These are phyloP conservation scores for Slavum lentiscoides DNA, from an alignment of 2,888 invertebrate species.

Conservation along the genomic window DNA sequence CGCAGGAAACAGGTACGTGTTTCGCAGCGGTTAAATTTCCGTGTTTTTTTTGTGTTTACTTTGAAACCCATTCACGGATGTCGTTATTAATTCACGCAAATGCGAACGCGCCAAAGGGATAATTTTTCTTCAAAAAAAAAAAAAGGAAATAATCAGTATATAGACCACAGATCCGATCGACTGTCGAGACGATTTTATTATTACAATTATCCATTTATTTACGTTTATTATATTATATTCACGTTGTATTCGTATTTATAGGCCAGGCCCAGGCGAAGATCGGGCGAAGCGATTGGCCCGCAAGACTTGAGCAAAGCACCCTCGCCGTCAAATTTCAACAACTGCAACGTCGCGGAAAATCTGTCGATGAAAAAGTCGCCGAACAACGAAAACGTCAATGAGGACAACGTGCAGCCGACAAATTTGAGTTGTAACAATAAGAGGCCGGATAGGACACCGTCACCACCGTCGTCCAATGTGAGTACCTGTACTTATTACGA, in stretches of 20 bases:
- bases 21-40: neutral
- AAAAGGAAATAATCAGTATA: too few species aligned
- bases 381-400: constrained; percentile 55
- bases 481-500: neutral
- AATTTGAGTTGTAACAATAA: constrained; percentile 51
- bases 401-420: constrained; percentile 55
- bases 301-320: constrained; percentile 66
- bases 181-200: too few species aligned
- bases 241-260: constrained; percentile 61
- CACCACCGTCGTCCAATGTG: constrained; percentile 37
- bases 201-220: too few species aligned
- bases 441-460: constrained; percentile 43
- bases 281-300: constrained; percentile 71
- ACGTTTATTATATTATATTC: too few species aligned
- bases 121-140: too few species aligned
- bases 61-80: too few species aligned
- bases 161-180: neutral
- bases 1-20: constrained; percentile 69
- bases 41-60: neutral
- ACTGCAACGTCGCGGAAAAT: constrained; percentile 61
- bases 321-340: constrained; percentile 59
- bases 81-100: too few species aligned
- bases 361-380: constrained; percentile 66
- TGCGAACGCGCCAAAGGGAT: neutral
- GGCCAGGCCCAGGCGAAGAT: constrained; percentile 80